A percentile compares a stretch with the other conserved stretches of the same genome.
These are phyloP conservation scores for Tursiops truncatus DNA, from an alignment of 2,113 vertebrate genomes.

Conservation along the genomic window DNA sequence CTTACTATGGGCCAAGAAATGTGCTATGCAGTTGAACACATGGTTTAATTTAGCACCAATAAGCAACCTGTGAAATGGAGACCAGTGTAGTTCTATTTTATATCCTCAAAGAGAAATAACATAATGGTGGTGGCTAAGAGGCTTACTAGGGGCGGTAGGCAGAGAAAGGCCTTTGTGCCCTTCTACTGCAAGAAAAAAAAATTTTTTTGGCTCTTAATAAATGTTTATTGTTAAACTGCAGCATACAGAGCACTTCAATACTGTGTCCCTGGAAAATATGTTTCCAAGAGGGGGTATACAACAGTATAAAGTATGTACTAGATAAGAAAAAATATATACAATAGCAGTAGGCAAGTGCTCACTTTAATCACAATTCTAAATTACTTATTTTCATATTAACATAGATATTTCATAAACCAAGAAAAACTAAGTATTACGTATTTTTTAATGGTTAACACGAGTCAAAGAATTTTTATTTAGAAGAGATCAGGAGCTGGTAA, in stretches of 20 bases:
- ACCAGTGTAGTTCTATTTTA: rapidly evolving
- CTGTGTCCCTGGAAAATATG: background rate
- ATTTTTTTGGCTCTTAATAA: background rate
- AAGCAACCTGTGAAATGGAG: background rate
- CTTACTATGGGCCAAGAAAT: background rate
- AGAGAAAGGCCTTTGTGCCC: conserved; percentile 11
- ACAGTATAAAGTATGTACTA: background rate
- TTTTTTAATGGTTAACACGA: conserved; percentile 31
- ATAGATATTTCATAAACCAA: background rate
- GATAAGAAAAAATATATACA: background rate
- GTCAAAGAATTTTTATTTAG: conserved; percentile 14
- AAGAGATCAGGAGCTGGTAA: background rate
- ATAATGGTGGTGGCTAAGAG: background rate
- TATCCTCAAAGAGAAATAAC: background rate
- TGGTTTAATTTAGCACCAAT: background rate
- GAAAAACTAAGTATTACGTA: background rate
- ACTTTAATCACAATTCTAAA: conserved; percentile 45
- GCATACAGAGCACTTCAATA: background rate
- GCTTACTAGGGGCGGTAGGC: background rate
- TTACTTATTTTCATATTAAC: background rate
- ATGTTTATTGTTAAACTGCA: background rate
- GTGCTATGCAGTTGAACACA: background rate
- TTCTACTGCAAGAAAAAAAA: conserved; percentile 24
- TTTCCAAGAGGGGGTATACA: background rate
- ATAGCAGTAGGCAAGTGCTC: background rate